Evolutionary conservation across 1,140 invertebrate genomes (phyloP).

Genomic region (Steinernema feltiae): DNA sequence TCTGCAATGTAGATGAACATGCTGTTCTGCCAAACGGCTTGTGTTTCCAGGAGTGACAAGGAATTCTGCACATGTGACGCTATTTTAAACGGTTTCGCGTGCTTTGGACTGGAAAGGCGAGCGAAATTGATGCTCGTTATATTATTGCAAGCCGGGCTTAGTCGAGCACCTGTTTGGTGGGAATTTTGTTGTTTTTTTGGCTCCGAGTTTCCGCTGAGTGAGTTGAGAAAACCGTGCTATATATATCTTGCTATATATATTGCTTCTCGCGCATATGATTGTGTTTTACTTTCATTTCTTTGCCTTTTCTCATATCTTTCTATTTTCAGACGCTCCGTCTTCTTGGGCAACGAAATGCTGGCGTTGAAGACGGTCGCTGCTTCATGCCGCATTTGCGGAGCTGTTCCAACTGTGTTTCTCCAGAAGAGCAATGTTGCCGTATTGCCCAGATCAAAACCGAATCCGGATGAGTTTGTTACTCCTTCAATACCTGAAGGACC

Average conservation of each 20-base stretch:
- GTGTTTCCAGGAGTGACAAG: conserved; percentile 30
- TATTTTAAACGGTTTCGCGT: no score
- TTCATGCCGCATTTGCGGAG: not conserved
- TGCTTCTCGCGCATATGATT: not conserved
- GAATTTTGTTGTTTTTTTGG: no score
- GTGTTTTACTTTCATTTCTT: not conserved
- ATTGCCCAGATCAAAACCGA: not conserved
- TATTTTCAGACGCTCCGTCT: no score
- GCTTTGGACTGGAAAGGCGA: no score
- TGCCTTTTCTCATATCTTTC: not conserved
- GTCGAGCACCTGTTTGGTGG: no score
- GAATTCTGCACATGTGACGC: conserved; percentile 45
- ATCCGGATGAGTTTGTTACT: not conserved
- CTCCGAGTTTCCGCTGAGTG: no score
- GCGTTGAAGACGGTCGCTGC: not conserved
- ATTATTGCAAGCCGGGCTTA: no score
- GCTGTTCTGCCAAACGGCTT: no score
- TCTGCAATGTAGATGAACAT: conserved; percentile 29
- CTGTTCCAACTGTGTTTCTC: not conserved
- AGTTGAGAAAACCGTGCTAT: not conserved
- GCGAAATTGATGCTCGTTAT: no score
- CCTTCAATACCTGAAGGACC: not conserved
- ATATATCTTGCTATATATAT: no score
- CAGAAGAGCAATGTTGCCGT: not conserved
- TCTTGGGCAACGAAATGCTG: no score